phyloP scores from a whole-genome alignment of 2,888 invertebrate species.

The Leucophenga maculata region DNA sequence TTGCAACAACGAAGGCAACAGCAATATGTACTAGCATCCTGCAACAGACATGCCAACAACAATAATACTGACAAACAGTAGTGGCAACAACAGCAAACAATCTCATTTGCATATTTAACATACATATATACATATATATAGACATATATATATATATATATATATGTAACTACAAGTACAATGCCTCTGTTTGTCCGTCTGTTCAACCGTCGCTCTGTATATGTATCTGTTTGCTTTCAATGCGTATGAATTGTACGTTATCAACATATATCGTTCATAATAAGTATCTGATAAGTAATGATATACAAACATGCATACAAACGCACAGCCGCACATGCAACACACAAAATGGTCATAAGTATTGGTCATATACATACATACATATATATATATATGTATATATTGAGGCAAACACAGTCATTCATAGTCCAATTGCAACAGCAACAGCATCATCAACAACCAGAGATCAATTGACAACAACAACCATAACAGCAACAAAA shows the following conservation, averaged over 20 bases:
- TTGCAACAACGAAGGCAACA: slow-evolving; percentile 59
- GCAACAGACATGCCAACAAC: slow-evolving; percentile 31
- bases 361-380: too few relatives aligned
- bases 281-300: slow-evolving; percentile 69
- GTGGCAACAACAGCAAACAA: slow-evolving; percentile 57
- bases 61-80: slow-evolving; percentile 59
- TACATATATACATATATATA: slow-evolving; percentile 62
- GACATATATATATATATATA: slow-evolving; percentile 55
- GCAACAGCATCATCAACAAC: slow-evolving; percentile 55
- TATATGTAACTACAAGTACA: slow-evolving; percentile 8
- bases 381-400: too few relatives aligned
- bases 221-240: slow-evolving; percentile 5
- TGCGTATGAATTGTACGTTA: slow-evolving; percentile 61
- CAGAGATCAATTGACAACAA: slow-evolving; percentile 55
- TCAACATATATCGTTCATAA: slow-evolving; percentile 65
- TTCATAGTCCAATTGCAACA: slow-evolving; percentile 26
- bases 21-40: slow-evolving; percentile 22
- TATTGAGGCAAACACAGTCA: slow-evolving; percentile 35
- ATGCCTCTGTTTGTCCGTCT: not conserved
- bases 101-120: slow-evolving; percentile 67
- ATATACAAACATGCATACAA: slow-evolving; percentile 59
- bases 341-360: slow-evolving; percentile 18
- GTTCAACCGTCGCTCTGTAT: not conserved
- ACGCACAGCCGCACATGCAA: slow-evolving; percentile 9
- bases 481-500: slow-evolving; percentile 13